Conservation (phyloP, 2,113 vertebrate species). For the Cyprinodon tularosa region DNA sequence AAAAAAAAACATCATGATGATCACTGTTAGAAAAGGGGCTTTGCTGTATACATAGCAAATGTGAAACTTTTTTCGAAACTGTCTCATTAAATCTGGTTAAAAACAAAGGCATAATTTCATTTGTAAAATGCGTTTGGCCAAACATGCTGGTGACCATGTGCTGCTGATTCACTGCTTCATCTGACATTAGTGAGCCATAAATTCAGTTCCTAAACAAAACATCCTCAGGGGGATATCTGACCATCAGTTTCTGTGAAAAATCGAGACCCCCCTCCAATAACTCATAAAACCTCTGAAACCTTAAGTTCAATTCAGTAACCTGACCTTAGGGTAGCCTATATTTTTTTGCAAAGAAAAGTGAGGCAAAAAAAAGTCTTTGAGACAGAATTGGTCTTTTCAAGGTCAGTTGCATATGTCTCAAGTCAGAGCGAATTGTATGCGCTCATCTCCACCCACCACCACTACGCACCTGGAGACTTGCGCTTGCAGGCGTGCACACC, state of each 20-base stretch:
- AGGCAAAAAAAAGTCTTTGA: background rate
- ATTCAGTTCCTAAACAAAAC: background rate
- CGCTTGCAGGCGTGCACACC: constrained; percentile 1
- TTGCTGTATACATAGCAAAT: background rate
- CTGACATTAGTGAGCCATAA: background rate
- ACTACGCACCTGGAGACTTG: constrained; percentile 45
- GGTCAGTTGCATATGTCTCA: constrained; percentile 45
- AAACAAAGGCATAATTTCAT: background rate
- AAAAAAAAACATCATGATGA: too few relatives aligned
- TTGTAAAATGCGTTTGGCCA: background rate
- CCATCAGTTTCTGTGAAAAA: too few relatives aligned
- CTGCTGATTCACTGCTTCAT: too few relatives aligned
- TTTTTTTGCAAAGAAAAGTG: too few relatives aligned
- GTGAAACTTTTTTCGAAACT: background rate
- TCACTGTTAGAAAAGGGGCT: too few relatives aligned
- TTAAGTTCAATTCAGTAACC: background rate
- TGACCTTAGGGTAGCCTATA: too few relatives aligned
- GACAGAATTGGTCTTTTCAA: constrained; percentile 26
- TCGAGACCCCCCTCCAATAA: too few relatives aligned
- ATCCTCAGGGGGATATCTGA: too few relatives aligned
- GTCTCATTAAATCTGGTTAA: background rate
- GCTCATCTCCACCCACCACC: constrained; percentile 28
- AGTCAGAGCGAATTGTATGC: constrained; percentile 13
- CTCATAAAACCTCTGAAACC: background rate
- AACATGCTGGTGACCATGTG: background rate